Base-by-base conservation (phyloP, 2,888 invertebrate genomes). In the Melanargia galathea region DNA sequence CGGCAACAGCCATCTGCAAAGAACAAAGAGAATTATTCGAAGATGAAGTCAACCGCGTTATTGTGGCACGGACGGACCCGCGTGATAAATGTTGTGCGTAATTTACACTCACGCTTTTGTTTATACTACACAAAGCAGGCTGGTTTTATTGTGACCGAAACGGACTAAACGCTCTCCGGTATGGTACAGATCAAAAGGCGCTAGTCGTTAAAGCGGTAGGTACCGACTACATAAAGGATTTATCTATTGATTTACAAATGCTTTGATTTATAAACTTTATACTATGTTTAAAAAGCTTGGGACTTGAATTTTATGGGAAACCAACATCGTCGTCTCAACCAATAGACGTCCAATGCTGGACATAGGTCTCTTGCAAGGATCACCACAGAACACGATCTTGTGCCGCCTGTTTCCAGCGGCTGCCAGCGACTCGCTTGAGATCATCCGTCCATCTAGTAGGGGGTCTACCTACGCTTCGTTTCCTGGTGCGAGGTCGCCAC, bases 41-140 rank as follows among this genome's bases (percentile, higher is more conserved):
- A 86, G 86, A 90, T 90, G 90, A 90, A 90, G 89, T 90, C 89
- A 90, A 87, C 87, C 89, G 79, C 86, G 82, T 89, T 88, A 90
- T 90, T 88, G 90, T 86, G 83, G 85, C 82, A 80, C 77, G 70
- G 75, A 75, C 78, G 76, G 83, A 82, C 82, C 71, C 72, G 68
- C 70, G 80, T 87, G 90, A 90, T 90, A 82, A 84, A 90, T 88
- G 89, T 73, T 75, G 74, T 77, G 78, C 79, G 87, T 90, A 87
- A 89, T 90, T 90, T 89, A 89, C 88, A 86, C 84, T 78, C 78
- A 75, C 75, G 80, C 83, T 83, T 83, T 75, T 78, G 75, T 78
- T 76, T 80, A 75, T 74, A 73, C 46, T 78, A 75, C 73, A 73
- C 56, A 63, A 67, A 62, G 51, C 73, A 79, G 75, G 74, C 61